phyloP scores from a whole-genome alignment of 1,140 invertebrate genomes.

The Trichonephila clavipes region DNA sequence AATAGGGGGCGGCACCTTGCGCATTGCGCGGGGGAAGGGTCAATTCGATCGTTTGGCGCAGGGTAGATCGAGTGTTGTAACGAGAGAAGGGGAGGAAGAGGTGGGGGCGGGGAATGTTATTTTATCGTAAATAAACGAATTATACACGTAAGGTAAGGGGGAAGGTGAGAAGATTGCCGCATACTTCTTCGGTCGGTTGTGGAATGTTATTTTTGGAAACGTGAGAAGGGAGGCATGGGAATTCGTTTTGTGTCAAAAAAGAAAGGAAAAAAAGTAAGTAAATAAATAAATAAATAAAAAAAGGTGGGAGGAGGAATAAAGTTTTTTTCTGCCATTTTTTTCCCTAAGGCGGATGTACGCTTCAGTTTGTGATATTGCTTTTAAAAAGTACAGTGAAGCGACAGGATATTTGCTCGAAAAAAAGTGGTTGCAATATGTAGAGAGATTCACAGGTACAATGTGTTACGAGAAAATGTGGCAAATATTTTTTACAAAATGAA shows the following conservation, averaged over 20 bases:
- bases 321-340: no score
- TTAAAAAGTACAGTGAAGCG: no score
- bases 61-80: slow-evolving; percentile 34
- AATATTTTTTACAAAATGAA: no score
- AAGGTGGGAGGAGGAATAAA: not conserved
- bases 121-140: slow-evolving; percentile 68
- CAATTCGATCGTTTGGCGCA: slow-evolving; percentile 62
- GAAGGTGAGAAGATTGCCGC: not conserved
- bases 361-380: no score
- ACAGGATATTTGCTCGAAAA: no score
- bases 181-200: not conserved
- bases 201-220: not conserved
- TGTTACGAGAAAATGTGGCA: no score
- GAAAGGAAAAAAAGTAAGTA: not conserved
- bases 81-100: not conserved
- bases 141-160: not conserved
- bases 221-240: not conserved
- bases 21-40: slow-evolving; percentile 63
- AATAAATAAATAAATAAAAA: not conserved
- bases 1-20: slow-evolving; percentile 50
- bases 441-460: no score
- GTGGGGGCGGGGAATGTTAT: slow-evolving; percentile 41
- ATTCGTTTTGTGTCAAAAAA: not conserved
- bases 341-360: no score
- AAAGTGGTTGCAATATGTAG: no score